Evolutionary conservation across 1,140 invertebrate genomes (phyloP).

Genomic region (Drosophila bifasciata): DNA sequence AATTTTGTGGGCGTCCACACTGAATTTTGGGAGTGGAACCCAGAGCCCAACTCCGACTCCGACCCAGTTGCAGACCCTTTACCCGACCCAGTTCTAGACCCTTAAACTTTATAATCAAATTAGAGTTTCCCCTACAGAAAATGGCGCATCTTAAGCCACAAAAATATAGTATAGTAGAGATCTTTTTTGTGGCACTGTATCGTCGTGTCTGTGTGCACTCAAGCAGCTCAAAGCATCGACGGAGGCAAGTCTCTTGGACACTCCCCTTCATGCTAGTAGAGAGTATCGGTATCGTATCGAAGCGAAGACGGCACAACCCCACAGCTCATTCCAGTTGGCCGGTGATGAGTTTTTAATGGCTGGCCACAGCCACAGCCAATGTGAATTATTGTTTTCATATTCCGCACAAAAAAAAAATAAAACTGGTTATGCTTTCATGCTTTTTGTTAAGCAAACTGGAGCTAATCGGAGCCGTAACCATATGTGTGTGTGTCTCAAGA

Average conservation of each 20-base stretch:
- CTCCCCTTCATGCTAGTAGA: conserved; percentile 52
- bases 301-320: conserved; percentile 30
- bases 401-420: conserved; percentile 17
- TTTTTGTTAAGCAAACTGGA: conserved; percentile 55
- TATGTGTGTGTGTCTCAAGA: no score
- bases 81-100: not conserved
- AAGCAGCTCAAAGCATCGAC: conserved; percentile 49
- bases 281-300: conserved; percentile 1
- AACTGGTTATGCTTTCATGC: conserved; percentile 39
- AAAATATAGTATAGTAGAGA: no score
- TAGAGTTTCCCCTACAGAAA: conserved; percentile 43
- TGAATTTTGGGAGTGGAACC: not conserved
- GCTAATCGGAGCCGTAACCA: conserved; percentile 41
- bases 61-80: not conserved
- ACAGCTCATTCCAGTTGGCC: conserved; percentile 74
- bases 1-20: conserved; percentile 76
- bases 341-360: conserved; percentile 81
- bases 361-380: conserved; percentile 68
- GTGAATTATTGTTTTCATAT: conserved; percentile 66
- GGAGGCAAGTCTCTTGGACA: conserved; percentile 63
- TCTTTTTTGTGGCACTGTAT: not conserved
- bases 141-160: conserved; percentile 51
- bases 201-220: conserved; percentile 56
- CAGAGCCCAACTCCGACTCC: not conserved
- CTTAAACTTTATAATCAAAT: conserved; percentile 41